Evolutionary conservation across 2,797 vertebrate genomes (phyloP), one percentile per base, ranked within the genome.

Genomic region (Champsocephalus esox): DNA sequence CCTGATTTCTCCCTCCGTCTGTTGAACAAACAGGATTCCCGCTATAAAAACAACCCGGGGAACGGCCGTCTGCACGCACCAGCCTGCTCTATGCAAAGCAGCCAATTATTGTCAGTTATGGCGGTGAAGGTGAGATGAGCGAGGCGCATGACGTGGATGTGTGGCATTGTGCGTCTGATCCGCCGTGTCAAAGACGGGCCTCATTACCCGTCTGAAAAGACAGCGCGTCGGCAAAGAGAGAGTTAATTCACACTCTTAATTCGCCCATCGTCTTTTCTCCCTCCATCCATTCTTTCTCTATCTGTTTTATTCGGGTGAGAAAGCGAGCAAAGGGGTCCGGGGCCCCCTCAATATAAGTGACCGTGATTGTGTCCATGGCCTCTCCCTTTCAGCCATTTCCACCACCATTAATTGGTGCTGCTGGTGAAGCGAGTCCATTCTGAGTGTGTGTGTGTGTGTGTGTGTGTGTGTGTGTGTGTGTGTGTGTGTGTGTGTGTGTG

Each of bases 401-500:
- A 78, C 59, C 81, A 48, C 11, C 78, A 82, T 89, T 89, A 90
- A 87, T 87, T 91, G 84, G 83, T 69, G 80, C 68, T 69, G 86
- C 73, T n/a, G 81, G 4, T 85, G 85, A 89, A 89, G 83, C 28
- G 16, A 76, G 73, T 48, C 72, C 50, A 64, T 79, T 83, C 77
- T 44, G 12, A 24, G 16, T 43, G 54, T 55, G 73, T 50, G 60
- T 70, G 19, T 14, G 59, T 60, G 56, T 61, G 72, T 55, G 60
- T 70, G 75, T 70, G 75, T 67, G 9, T 64, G 49, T 61, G 72
- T 55, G 60, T 70, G 75, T 70, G 75, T 67, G 9, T 64, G 49
- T 61, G 72, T 55, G 60, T 70, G 75, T 70, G 16, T 43, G 54
- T 55, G 73, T 50, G 60, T 70, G 19, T 14, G 59, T 60, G 56